Evolutionary conservation across 2,797 vertebrate species (phyloP).

Genomic region (Odontamblyopus rebecca): DNA sequence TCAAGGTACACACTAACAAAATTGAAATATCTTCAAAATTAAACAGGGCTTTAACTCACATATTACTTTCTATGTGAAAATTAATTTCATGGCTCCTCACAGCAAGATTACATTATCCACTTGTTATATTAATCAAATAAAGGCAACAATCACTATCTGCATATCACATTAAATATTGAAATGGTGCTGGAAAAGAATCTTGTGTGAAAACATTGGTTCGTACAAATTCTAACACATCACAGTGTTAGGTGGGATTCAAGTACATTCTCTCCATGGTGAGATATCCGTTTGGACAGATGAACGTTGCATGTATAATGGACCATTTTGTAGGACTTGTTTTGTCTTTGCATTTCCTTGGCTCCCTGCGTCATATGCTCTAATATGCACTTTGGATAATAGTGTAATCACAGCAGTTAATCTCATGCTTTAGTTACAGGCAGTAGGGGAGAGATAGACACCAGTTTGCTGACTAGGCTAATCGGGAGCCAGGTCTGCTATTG

Average conservation of each 20-base stretch:
- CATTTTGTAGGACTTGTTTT: constrained; percentile 1
- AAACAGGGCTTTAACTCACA: no score
- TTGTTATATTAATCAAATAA: neutral
- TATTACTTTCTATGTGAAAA: neutral
- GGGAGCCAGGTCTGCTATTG: constrained; percentile 41
- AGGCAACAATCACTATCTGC: constrained; percentile 2
- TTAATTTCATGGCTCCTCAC: neutral
- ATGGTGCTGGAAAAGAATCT: constrained; percentile 5
- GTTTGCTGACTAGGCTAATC: constrained; percentile 65
- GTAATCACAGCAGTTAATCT: constrained; percentile 74
- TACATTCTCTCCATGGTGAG: constrained; percentile 10
- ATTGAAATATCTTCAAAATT: no score
- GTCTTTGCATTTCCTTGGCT: constrained; percentile 22
- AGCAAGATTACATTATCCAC: neutral
- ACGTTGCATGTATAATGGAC: neutral
- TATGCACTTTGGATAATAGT: constrained; percentile 65
- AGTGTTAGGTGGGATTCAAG: constrained; percentile 12
- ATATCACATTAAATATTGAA: constrained; percentile 14
- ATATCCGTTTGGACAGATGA: constrained; percentile 6
- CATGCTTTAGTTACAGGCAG: constrained; percentile 58
- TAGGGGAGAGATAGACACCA: constrained; percentile 45
- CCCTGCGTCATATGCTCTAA: constrained; percentile 54
- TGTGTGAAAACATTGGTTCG: constrained; percentile 17
- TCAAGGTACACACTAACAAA: no score
- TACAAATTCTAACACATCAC: constrained; percentile 16